Evolutionary conservation across 1,140 invertebrate species (phyloP), one percentile per base, ranked within the genome.

Genomic region (Tetramorium alpestre): DNA sequence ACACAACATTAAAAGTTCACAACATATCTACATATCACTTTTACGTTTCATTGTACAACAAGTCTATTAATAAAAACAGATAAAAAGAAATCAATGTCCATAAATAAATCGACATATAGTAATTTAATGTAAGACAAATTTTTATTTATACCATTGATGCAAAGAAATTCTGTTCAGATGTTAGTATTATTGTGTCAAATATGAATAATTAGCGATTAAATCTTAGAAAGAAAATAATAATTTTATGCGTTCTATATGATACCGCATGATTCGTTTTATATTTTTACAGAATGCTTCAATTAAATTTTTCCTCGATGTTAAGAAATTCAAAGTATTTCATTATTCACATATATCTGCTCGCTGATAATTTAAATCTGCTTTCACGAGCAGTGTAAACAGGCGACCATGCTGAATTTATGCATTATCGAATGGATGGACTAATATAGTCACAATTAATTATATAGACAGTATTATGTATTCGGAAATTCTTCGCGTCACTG

Each of bases 111-210:
- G 28, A 11, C 18, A 49, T 51, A n/a, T 65, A 85, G 69, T 51
- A 87, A 64, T 60, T 38, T 25, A 75, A 80, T 70, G 51, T 85
- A 87, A 82, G 16, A 86, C 62, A 41, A 73, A 18, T 25, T 87
- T 87, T 85, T 76, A 85, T 88, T 88, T 89, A 89, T 91, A 87
- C 88, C 87, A 91, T 92, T 91, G 81, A 85, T 92, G 90, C 88
- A 92, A 89, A 87, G 77, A 92, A 92, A 90, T 91, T 92, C 28
- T 62, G 64, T 89, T 87, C 64, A 84, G 64, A 80, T 41, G 49
- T 81, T 49, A 54, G 41, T 85, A 16, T 85, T 87, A 80, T 47
- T 49, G 78, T 89, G 56, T 82, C 67, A 65, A 85, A 38, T 86
- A 87, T 82, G 78, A 51, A 85, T 62, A 87, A 73, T 86, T 77